Evolutionary conservation across 2,888 invertebrate genomes (phyloP).

Genomic region (Hemicrepidius hirtus): DNA sequence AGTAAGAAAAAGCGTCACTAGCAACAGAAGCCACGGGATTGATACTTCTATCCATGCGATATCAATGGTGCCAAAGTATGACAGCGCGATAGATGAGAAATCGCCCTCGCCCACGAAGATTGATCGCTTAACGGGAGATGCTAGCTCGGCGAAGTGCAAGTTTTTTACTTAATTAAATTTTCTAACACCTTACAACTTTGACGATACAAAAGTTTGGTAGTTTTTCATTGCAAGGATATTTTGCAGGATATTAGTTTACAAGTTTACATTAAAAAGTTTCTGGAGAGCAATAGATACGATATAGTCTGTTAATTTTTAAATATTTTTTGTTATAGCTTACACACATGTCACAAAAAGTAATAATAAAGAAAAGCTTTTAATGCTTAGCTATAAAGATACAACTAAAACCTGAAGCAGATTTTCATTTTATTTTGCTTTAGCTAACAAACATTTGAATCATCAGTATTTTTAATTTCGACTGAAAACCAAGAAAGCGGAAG

Average conservation of each 20-base stretch:
- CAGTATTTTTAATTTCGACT: too few species aligned
- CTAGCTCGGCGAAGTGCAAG: conserved; percentile 28
- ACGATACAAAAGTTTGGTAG: conserved; percentile 31
- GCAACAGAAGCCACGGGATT: conserved; percentile 19
- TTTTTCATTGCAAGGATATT: conserved; percentile 1
- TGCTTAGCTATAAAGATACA: too few species aligned
- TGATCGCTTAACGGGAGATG: conserved; percentile 40
- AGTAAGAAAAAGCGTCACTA: conserved; percentile 20
- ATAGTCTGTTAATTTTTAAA: background rate
- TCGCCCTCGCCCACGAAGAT: conserved; percentile 33
- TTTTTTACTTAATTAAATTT: conserved; percentile 38
- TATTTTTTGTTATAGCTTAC: background rate
- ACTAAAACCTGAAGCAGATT: too few species aligned
- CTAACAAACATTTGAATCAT: too few species aligned
- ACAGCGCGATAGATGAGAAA: conserved; percentile 31
- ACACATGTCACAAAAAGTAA: background rate
- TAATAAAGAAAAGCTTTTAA: too few species aligned
- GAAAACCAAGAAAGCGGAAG: too few species aligned
- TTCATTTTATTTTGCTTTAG: too few species aligned
- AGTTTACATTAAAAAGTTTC: conserved; percentile 5
- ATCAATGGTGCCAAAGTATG: conserved; percentile 36
- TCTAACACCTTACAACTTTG: conserved; percentile 37
- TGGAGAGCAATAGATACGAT: background rate
- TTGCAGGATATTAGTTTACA: conserved; percentile 21
- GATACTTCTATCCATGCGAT: conserved; percentile 29